Base-by-base conservation (phyloP, 2,888 invertebrate genomes). In the Aethes cnicana region DNA sequence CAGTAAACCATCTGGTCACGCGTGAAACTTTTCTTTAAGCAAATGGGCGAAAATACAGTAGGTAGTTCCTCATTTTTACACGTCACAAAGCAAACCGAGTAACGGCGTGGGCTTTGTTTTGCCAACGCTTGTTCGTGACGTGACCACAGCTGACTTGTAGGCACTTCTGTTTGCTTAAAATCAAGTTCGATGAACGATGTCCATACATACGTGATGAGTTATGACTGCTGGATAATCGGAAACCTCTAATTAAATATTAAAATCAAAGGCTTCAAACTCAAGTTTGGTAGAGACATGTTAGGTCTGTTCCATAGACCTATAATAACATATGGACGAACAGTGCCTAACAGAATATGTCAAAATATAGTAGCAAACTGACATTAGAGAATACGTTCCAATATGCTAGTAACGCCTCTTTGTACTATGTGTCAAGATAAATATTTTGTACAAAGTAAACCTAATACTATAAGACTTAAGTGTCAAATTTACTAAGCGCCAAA, bases 41-140 rank as follows among this genome's bases (percentile, higher is more conserved):
- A 32, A n/a, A 17, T 25, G 20, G 32, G 30, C 9, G 35, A 42
- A 36, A 37, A 43, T 50, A 28, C 43, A 50, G 43, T 37, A 43
- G 50, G 43, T 37, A 43, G 50, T 41, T 26, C 42, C 26, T 28
- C 36, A 11, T 43, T 30, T 12, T 9, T n/a, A 14, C 43, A 35
- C 36, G 35, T 49, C 36, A 43, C 36, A 28, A 30, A 43, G 14
- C 23, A 46, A 37, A 52, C 30, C 16, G 44, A 46, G 8, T 52
- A 52, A 52, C 50, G 50, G 50, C 8, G 18, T 3, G 7, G 23
- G 14, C 52, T 46, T 50, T 52, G 52, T 52, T 52, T 44, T 44
- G 37, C 37, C 32, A 44, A 52, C 28, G 17, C 50, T 44, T 49
- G 49, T 43, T 36, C 36, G 35, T 49, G 49, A 23, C 35, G 35